Base-by-base conservation (phyloP, 2,888 invertebrate species). In the Philaethria dido region DNA sequence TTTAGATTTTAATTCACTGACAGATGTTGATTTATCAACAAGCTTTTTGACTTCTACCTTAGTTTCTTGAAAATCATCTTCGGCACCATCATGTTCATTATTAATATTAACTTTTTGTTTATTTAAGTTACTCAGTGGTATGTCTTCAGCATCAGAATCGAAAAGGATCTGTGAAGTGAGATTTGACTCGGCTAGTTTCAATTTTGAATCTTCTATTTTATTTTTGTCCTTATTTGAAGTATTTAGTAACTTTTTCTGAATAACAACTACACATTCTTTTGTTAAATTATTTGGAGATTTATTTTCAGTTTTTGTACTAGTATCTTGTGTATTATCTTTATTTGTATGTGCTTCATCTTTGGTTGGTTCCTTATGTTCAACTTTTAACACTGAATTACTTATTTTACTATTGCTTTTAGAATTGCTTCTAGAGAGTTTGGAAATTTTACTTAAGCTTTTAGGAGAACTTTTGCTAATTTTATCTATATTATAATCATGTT, bases 251-350 rank as follows among this genome's bases (percentile, higher is more conserved):
- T 88, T 88, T 68, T 85, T 90, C 72, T 92, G 90, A 73, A 92
- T 83, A 3, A 92, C 86, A 62, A 91, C 88, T 68, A 91, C 79
- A 71, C 92, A 92, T 80, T 92, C 88, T 75, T 88, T 90, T n/a
- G 82, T 83, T 3, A 92, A 77, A 42, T 90, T 85, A 74, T 87
- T 88, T 3, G 92, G 92, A 71, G 82, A 83, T 69, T 72, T 29
- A 39, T 18, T 39, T 18, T 55, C 52, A 22, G 2, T 60, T 50
- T 62, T 62, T 61, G 16, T 22, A 44, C 33, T 59, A 25, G 14
- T 4, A 6, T 44, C 48, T 11, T 13, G 9, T 55, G 6, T 36
- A 13, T 45, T 50, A 9, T 20, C 14, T 6, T 42, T 42, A 65
- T 3, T 45, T 52, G 25, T 29, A 18, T 11, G 3, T 6, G 16